These are phyloP conservation scores for Goniozus legneri DNA, from an alignment of 1,140 invertebrate species.

Conservation along the genomic window DNA sequence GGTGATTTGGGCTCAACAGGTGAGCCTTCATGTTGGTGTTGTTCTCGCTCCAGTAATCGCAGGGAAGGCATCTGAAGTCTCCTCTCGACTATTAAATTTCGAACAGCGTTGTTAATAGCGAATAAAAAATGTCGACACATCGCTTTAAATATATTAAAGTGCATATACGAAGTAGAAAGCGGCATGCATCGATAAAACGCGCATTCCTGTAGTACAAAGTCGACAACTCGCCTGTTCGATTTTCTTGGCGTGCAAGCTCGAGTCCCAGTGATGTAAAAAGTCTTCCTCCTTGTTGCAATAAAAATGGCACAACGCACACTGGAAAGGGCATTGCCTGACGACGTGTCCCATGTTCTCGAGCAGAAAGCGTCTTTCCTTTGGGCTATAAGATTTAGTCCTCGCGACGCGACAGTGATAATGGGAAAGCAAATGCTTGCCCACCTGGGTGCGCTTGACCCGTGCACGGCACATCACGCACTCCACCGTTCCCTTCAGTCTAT, in stretches of 20 bases:
- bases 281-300: constrained; percentile 74
- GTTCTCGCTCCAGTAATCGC: constrained; percentile 67
- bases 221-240: constrained; percentile 26
- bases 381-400: constrained; percentile 48
- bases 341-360: constrained; percentile 74
- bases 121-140: no score
- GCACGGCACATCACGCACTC: constrained; percentile 69
- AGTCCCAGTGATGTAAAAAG: constrained; percentile 74
- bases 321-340: constrained; percentile 76
- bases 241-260: constrained; percentile 58
- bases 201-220: no score
- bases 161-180: no score
- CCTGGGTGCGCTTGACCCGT: constrained; percentile 63
- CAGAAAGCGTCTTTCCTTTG: constrained; percentile 59
- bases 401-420: constrained; percentile 76
- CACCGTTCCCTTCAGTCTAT: constrained; percentile 49
- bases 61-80: constrained; percentile 71
- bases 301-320: constrained; percentile 78
- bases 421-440: constrained; percentile 81
- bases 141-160: no score
- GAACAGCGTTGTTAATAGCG: no score
- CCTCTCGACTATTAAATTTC: no score
- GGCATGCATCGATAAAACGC: no score
- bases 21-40: constrained; percentile 69
- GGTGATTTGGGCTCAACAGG: constrained; percentile 63